Evolutionary conservation across 2,113 vertebrate genomes (phyloP), one percentile per base, ranked within the genome.

Genomic region (Gnathonemus echidnorhynchus): DNA sequence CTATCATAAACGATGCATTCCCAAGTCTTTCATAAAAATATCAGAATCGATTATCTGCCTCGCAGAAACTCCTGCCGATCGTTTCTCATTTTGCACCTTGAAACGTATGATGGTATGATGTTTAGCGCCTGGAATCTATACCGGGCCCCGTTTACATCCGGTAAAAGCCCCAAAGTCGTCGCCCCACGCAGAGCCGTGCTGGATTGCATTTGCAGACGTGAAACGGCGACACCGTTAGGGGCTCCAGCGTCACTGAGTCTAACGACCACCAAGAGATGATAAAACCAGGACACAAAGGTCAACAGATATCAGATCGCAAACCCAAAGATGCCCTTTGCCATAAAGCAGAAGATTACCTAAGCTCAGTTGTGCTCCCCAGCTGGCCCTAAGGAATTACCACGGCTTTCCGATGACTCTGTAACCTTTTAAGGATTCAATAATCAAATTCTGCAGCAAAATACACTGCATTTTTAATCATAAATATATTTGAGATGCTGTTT

Each of bases 361-460:
- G 52, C 88, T 88, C 83, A 89, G 80, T 46, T 90, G 83, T 53
- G 88, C 42, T 89, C 83, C 50, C 17, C 46, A 35, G 50, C 45
- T 52, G 42, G 77, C 46, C 70, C 24, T 46, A 50, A 89, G 88
- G 90, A 92, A 91, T 92, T 91, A 89, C 83, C 17, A 2, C 74
- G 45, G 83, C 31, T 88, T 90, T 49, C 90, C 39, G 52, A 83
- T 39, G 86, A 91, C 88, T 91, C 87, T 52, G 70, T 91, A 91
- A 91, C 92, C 92, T 90, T 92, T 91, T 42, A 52, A 74, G 56
- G 89, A 90, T 21, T 89, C 85, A 58, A 48, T 42, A 90, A 90
- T 62, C 80, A 86, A 53, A 77, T 90, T 89, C 87, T 52, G 87
- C 53, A 74, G 11, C 88, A 90, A 89, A n/a, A 77, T 85, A 74